Evolutionary conservation across 2,113 vertebrate species (phyloP), one percentile per base, ranked within the genome.

Genomic region (Anhinga anhinga): DNA sequence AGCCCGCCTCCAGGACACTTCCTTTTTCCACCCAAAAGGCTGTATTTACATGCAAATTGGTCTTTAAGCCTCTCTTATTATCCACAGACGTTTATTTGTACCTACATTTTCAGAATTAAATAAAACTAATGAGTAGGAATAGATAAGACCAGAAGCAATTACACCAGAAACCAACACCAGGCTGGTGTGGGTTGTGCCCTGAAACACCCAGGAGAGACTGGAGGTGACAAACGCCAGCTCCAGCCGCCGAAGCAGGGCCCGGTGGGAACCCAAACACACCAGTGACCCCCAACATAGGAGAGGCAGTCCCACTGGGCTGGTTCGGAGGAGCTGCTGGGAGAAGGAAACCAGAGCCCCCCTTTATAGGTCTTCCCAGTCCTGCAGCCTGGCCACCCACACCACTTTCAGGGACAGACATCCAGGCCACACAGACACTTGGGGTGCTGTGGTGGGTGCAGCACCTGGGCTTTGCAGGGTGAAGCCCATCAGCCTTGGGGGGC

Each of bases 311-410:
- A 18, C 7, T 0, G 2, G 47, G 17, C 10, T 40, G 77, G 18
- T 73, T 19, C 2, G 3, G n/a, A 72, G 45, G 9, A 67, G 52
- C 25, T 5, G 3, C 2, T 0, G 13, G 4, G 32, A 0, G 5
- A 61, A 77, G 44, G 26, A 81, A 72, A 81, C 13, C 42, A 40
- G 52, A 86, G 17, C 10, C 8, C 3, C 26, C 4, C 16, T 44
- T 44, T 6, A 10, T 2, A 45, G 40, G 36, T 8, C 59, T 88
- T 49, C 72, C 36, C 49, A 58, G 9, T 26, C 56, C 63, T 21
- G 15, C 12, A 65, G 19, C 10, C 26, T 5, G 5, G 9, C 34
- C 63, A 44, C 7, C 13, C 1, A 2, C 18, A 6, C 9, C 19
- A 22, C 20, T 74, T 70, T 16, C 4, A 7, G 78, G 94, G 45